Base-by-base conservation (phyloP, 2,888 invertebrate species). In the Aporophyla nigra region DNA sequence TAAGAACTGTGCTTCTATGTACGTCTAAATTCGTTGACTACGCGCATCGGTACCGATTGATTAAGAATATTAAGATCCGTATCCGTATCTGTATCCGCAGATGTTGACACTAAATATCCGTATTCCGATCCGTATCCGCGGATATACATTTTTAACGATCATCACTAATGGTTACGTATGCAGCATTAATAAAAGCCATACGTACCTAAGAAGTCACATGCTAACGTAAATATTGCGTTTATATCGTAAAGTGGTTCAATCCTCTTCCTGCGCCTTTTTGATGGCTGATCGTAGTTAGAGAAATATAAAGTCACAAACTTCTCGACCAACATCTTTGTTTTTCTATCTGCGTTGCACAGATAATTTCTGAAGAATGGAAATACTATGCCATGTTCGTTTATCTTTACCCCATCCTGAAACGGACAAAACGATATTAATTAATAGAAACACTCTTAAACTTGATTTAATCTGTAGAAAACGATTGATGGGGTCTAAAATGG, bases 281-380 rank as follows among this genome's bases (percentile, higher is more conserved):
- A 40, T 5, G 46, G 72, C 59, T 75, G 79, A 19, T 84, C 84
- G 33, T 76, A 96, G 78, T 93, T 91, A 0, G 94, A 86, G 78
- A 96, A 96, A 78, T 94, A 96, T 12, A 94, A 71, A 0, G 90
- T 91, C 0, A 96, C 83, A 79, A 96, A 96, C 46, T 95, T 95
- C 56, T 96, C 96, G 0, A 94, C 92, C 0, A 96, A 71, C 90
- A 93, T 90, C 73, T 92, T 94, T 0, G 94, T 93, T 56, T 85
- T 91, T 58, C 80, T 91, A 49, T 94, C 92, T 0, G 92, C 84
- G 3, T 66, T 71, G 7, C 85, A 87, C 5, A 95, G 56, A 80
- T 85, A 96, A 71, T 95, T 94, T 68, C 89, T 94, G 58, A 88
- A 89, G 85, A 94, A 94, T 5, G 96, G 96, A 58, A 93, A 84